These are phyloP conservation scores for Anoplopoma fimbria DNA, from an alignment of 2,113 vertebrate genomes.

Conservation along the genomic window DNA sequence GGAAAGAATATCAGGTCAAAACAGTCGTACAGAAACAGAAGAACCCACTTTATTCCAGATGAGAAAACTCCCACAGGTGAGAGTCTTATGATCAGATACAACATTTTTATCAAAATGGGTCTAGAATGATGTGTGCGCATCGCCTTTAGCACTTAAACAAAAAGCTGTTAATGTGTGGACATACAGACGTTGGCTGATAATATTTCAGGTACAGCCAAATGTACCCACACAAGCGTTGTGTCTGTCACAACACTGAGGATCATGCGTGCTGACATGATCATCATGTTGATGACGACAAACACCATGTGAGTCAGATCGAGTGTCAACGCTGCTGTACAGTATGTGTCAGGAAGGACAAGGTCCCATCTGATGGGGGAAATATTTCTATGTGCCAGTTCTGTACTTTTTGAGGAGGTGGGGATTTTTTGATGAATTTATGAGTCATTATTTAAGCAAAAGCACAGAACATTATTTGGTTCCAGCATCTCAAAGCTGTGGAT, in stretches of 20 bases:
- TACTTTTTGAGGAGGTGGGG: background rate
- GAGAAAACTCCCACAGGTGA: constrained; percentile 22
- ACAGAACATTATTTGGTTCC: background rate
- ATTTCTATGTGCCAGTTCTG: background rate
- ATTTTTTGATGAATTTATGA: background rate
- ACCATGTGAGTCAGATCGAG: constrained; percentile 7
- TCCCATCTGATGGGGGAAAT: background rate
- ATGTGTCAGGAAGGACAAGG: background rate
- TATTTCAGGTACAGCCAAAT: constrained; percentile 34
- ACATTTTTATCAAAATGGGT: background rate
- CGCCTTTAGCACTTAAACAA: constrained; percentile 5
- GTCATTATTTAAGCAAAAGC: background rate
- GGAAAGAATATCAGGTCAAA: constrained; percentile 27
- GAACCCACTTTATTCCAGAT: background rate
- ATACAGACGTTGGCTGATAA: constrained; percentile 28
- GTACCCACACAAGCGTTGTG: constrained; percentile 1
- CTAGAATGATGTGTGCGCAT: background rate
- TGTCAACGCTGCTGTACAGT: background rate
- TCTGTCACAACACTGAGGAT: constrained; percentile 42
- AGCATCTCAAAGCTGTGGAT: background rate
- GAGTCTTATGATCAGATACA: background rate
- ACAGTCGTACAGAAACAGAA: constrained; percentile 17
- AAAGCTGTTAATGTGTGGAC: constrained; percentile 6
- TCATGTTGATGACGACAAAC: constrained; percentile 35
- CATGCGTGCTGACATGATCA: constrained; percentile 16